Evolutionary conservation across 2,888 invertebrate species (phyloP), one percentile per base, ranked within the genome.

Genomic region (Argynnis bischoffii): DNA sequence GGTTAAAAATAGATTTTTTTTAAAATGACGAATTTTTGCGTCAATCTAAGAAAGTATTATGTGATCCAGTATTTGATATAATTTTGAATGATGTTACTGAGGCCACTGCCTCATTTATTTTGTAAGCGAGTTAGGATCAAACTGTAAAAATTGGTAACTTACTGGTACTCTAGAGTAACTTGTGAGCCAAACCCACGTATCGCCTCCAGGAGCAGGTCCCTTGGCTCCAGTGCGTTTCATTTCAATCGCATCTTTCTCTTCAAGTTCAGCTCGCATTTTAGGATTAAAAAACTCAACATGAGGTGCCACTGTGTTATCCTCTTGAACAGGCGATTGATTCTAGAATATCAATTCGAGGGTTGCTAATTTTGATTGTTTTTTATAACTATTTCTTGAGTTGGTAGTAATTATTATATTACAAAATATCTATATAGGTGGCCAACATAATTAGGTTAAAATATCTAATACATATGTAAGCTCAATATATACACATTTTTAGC

Each of bases 121-220:
- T 26, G 26, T 26, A 26, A 26, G 4, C 26, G 26, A 26, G 26
- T 26, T 3, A 26, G 0, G 4, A 26, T 26, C 4, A 26, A 26
- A 26, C 5, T 26, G 4, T 26, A 26, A 26, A 15, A 13, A 14
- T 13, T 5, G 21, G 2, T 13, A 21, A 83, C 90, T 84, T 75
- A 97, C 97, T 80, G 97, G 97, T 76, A 98, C 97, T 76, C 97
- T 94, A 48, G 97, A 97, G 79, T 97, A 97, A 72, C 97, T 96
- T 66, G 97, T 97, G 74, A 98, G 87, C 96, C 97, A 97, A 74
- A 97, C 95, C 97, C 97, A 97, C 31, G 95, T 95, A 76, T 96
- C 96, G 2, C 95, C 96, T 0, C 95, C 96, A 1, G 95, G 95
- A 0, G 95, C 95, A 0, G 95, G 94, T 0, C 95, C 95, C 75